Evolutionary conservation across 2,888 invertebrate species (phyloP), one percentile per base, ranked within the genome.

Genomic region (Trissoscelio sp.): DNA sequence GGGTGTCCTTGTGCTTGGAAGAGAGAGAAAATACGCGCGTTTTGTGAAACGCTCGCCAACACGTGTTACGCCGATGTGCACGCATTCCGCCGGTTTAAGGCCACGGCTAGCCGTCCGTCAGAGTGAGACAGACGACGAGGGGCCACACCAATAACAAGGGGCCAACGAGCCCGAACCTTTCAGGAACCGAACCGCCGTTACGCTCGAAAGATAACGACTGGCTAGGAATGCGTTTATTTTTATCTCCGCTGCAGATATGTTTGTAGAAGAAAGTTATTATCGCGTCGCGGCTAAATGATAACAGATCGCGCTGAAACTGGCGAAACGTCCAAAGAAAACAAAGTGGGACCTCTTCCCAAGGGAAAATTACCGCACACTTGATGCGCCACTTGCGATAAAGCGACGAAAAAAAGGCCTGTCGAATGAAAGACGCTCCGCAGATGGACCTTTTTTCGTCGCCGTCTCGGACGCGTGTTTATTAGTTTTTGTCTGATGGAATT

Each of bases 61-160:
- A 72, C 48, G 79, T 79, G 78, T 70, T 57, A 18, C 16, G 28
- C 60, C 60, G 69, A 78, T 78, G 70, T 73, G 79, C 79, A 39
- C 62, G 79, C 79, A 79, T 79, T 67, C 73, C 67, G 11, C 16
- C 58, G 73, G 60, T 73, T 73, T 73, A 60, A 73, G 73, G 79
- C 79, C 79, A 79, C 12, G 79, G 79, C 46, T 53, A 72, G 46
- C 28, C 3, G 34, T 18, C 34, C 31, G 48, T n/a, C 22, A 9
- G 31, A 72, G 34, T 28, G 46, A 44, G 57, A 42, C 44, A 12
- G 28, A 39, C 16, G 42, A 20, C 39, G 22, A 39, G 5, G n/a
- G n/a, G n/a, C n/a, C n/a, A n/a, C 58, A 20, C n/a, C 60, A 72
- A 60, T 58, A 58, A 24, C 48, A 42, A 44, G 44, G 24, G 48